A percentile compares a stretch with the other conserved stretches of the same genome.
These are phyloP conservation scores for Danio jaintianensis DNA, from an alignment of 2,797 vertebrate species.

Conservation along the genomic window DNA sequence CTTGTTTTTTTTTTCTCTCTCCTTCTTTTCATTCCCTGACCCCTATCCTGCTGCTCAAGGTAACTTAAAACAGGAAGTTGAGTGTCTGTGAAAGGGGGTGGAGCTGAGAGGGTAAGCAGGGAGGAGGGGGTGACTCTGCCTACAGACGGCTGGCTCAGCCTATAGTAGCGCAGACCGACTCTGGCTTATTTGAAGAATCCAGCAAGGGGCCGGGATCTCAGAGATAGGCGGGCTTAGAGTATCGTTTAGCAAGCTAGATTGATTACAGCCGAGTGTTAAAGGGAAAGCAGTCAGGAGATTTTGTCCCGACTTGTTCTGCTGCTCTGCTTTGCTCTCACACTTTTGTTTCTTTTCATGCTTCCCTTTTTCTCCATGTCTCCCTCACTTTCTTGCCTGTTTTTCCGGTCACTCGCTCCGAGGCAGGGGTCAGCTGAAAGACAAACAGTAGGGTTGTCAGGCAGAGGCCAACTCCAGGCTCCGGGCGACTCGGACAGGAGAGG, in stretches of 20 bases:
- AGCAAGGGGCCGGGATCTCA: constrained; percentile 70
- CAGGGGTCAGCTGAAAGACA: constrained; percentile 95
- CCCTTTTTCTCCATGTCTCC: constrained; percentile 43
- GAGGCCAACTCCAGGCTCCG: constrained; percentile 68
- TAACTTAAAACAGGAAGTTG: constrained; percentile 99
- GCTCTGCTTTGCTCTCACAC: constrained; percentile 76
- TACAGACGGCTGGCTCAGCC: constrained; percentile 77
- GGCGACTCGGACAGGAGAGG: constrained; percentile 67
- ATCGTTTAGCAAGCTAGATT: constrained; percentile 95
- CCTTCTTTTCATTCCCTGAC: constrained; percentile 83
- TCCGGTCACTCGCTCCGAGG: constrained; percentile 58
- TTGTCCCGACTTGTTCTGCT: constrained; percentile 84
- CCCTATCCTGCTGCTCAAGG: constrained; percentile 99
- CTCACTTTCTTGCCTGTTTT: constrained; percentile 63
- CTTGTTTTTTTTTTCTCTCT: constrained; percentile 58
- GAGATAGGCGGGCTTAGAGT: constrained; percentile 81
- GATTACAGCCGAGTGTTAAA: constrained; percentile 96
- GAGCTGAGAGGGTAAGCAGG: constrained; percentile 69
- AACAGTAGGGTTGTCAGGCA: constrained; percentile 77
- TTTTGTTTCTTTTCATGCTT: constrained; percentile 42
- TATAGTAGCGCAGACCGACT: constrained; percentile 72
- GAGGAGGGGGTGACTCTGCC: constrained; percentile 71
- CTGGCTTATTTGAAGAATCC: constrained; percentile 74
- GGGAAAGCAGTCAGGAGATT: constrained; percentile 88
- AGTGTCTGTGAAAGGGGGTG: constrained; percentile 81